These are phyloP conservation scores for Bilobella aurantiaca DNA, from an alignment of 1,140 invertebrate species.

Conservation along the genomic window DNA sequence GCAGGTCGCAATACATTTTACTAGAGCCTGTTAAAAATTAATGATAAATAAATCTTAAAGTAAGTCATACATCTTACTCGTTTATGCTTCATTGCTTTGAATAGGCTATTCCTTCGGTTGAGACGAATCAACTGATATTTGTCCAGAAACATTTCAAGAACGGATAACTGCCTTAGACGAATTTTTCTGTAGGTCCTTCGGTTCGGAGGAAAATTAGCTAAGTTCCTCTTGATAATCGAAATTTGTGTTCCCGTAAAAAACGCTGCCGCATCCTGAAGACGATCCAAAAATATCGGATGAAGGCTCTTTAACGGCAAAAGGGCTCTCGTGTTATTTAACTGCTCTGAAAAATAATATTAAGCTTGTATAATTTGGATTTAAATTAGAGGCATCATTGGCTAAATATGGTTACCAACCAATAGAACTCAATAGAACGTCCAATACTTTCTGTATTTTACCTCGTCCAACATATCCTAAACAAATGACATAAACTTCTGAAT, in stretches of 20 bases:
- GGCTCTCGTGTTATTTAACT: neutral
- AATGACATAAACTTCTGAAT: constrained; percentile 84
- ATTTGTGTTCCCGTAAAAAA: neutral
- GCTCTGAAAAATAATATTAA: neutral
- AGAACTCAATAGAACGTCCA: neutral
- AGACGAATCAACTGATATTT: neutral
- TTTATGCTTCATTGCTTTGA: no score
- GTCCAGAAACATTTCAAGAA: neutral
- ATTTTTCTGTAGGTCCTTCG: neutral
- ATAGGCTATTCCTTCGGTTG: neutral
- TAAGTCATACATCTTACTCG: no score
- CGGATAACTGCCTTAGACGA: neutral
- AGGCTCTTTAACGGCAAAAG: neutral
- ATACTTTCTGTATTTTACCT: no score
- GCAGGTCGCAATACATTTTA: no score
- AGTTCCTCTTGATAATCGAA: neutral
- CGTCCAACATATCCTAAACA: constrained; percentile 54
- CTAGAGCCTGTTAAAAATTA: no score
- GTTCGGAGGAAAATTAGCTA: neutral
- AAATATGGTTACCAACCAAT: neutral
- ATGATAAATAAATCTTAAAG: no score
- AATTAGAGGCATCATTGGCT: no score
- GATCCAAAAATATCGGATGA: neutral
- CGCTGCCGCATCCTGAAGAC: neutral
- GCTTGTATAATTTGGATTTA: no score